Evolutionary conservation across 2,113 vertebrate genomes (phyloP).

Genomic region (Zosterops lateralis): DNA sequence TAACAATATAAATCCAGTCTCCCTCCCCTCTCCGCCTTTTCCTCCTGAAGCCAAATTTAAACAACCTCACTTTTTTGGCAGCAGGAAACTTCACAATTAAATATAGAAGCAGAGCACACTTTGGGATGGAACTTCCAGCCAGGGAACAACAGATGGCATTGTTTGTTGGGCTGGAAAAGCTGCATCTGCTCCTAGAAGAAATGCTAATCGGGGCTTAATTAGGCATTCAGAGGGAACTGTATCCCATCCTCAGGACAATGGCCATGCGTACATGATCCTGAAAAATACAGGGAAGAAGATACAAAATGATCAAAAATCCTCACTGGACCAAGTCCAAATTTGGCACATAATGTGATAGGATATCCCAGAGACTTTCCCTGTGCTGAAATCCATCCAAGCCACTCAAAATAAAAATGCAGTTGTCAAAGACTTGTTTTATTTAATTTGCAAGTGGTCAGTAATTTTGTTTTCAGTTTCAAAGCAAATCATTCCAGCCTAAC

Average conservation of each 20-base stretch:
- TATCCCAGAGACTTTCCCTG: not conserved
- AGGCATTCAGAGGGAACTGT: slow-evolving; percentile 32
- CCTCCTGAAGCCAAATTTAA: slow-evolving; percentile 27
- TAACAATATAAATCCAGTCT: slow-evolving; percentile 20
- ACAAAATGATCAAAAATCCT: slow-evolving; percentile 27
- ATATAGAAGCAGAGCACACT: slow-evolving; percentile 52
- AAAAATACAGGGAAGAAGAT: not conserved
- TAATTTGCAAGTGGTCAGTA: not conserved
- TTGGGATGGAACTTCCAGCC: slow-evolving; percentile 44
- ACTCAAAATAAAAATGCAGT: not conserved
- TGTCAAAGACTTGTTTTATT: not conserved
- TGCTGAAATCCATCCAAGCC: not conserved
- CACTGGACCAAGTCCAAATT: not conserved
- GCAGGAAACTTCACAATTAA: slow-evolving; percentile 37
- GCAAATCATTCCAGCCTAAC: not conserved
- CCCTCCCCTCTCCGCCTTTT: not conserved
- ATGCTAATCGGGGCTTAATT: slow-evolving; percentile 61
- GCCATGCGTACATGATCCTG: not conserved
- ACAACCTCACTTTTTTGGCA: slow-evolving; percentile 30
- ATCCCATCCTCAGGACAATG: slow-evolving; percentile 1
- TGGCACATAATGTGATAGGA: not conserved
- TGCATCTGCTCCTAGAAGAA: slow-evolving; percentile 64
- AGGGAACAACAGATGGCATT: slow-evolving; percentile 60
- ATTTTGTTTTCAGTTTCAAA: slow-evolving; percentile 11
- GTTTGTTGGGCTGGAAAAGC: slow-evolving; percentile 48